Evolutionary conservation across 1,140 invertebrate genomes (phyloP), one percentile per base, ranked within the genome.

Genomic region (Drosophila suzukii): DNA sequence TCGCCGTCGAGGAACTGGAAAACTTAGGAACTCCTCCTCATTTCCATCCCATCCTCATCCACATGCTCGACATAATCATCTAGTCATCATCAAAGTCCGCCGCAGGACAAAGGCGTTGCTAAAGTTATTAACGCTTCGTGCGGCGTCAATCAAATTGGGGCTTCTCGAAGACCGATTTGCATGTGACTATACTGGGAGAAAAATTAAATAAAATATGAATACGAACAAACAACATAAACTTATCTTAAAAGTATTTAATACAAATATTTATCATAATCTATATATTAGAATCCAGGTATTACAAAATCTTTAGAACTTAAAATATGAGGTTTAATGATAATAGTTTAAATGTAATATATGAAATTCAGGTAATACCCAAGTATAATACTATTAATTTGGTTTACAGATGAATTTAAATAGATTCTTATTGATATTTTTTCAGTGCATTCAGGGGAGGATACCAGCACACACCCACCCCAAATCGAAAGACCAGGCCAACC

Each of bases 91-190:
- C 78, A 81, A 72, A 86, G 82, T 78, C 68, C 39, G 84, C 80
- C 84, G 80, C 80, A 89, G 80, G 80, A 78, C 81, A 78, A 68
- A 75, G 84, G 84, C 84, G 84, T 89, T 84, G 84, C 84, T 89
- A 89, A 89, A 89, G 84, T 89, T 89, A 89, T 89, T 89, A 89
- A 89, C 84, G 84, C 80, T 81, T 90, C 74, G 81, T 81, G 84
- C 80, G 84, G 84, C 77, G 84, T 89, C 84, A 89, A 89, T 89
- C 84, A 89, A 85, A 53, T 78, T 78, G 80, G 59, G 67, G 47
- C 47, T 55, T 72, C 66, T 15, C 67, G 10, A 58, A 56, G 67
- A 74, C 56, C 78, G 53, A 79, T 82, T 88, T 88, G 70, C 81
- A 81, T 86, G 82, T 49, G n/a, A 15, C 0, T 63, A 15, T 20